Evolutionary conservation across 2,113 vertebrate species (phyloP), one percentile per base, ranked within the genome.

Genomic region (Zosterops japonicus): DNA sequence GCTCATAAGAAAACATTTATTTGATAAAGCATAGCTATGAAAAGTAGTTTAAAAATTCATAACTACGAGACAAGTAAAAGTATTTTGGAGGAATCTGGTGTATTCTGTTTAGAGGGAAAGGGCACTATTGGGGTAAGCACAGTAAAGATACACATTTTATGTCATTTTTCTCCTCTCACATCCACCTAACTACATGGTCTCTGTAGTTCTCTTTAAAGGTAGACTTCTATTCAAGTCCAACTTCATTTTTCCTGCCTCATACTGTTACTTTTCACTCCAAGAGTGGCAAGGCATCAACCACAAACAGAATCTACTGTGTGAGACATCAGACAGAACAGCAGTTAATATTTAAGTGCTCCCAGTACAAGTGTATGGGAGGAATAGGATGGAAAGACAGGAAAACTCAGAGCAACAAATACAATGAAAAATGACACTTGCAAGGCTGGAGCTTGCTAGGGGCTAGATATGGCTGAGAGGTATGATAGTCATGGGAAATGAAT

Each of bases 81-180:
- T 59, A 61, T 33, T 64, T 86, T 67, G 18, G 18, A 81, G 69
- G 18, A 67, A 7, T 50, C 36, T 6, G 4, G 3, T 19, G 9
- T n/a, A n/a, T 29, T 47, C 55, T 46, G 1, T 59, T 75, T 36
- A 42, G 25, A 72, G 9, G 6, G 10, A n/a, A 11, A 65, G 3
- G 2, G 5, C 2, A 4, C 4, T 4, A 81, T 1, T 9, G 0
- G 42, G 60, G 9, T 2, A 28, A 84, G 41, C 6, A 33, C 6
- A 13, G 35, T 25, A 55, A 80, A 74, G 4, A 42, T 1, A 6
- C 0, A 36, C 0, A 28, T 75, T 82, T 79, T 15, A 16, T 50
- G 6, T 21, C 2, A 3, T 35, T 64, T 63, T 36, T 4, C 6
- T 9, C 11, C 6, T 5, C 46, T 77, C 23, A 27, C 9, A 29